Percentiles rank a stretch among this genome's conserved stretches.
Conservation (phyloP, 1,140 invertebrate species). For the Chlorops oryzae region DNA sequence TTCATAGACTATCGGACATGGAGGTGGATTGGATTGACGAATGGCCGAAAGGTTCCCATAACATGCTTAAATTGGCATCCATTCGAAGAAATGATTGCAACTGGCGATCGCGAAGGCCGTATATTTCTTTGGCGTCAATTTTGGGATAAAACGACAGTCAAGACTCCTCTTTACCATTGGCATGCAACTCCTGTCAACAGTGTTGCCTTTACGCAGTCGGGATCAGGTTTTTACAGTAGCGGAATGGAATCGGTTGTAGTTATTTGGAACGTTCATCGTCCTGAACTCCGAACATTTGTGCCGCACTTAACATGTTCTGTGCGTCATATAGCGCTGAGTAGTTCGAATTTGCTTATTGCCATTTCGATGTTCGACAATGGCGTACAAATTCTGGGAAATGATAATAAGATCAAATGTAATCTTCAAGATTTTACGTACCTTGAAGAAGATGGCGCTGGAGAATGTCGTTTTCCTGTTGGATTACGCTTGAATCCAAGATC, state of each 20-base stretch:
- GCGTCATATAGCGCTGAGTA: conserved; percentile 59
- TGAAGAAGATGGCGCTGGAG: conserved; percentile 45
- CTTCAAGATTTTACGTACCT: conserved; percentile 66
- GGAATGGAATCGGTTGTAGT: conserved; percentile 74
- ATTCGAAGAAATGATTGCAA: conserved; percentile 59
- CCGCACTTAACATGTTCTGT: conserved; percentile 69
- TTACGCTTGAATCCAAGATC: conserved; percentile 62
- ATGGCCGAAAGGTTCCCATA: conserved; percentile 48
- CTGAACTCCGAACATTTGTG: conserved; percentile 57
- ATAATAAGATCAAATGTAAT: conserved; percentile 53
- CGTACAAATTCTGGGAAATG: conserved; percentile 62
- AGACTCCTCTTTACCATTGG: conserved; percentile 64
- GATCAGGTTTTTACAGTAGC: conserved; percentile 65
- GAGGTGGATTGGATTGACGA: conserved; percentile 39
- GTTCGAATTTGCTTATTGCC: conserved; percentile 60
- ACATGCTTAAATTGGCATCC: conserved; percentile 69
- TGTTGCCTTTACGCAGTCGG: conserved; percentile 63
- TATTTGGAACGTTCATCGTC: conserved; percentile 59
- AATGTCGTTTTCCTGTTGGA: conserved; percentile 55
- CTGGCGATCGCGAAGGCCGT: conserved; percentile 63
- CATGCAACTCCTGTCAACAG: conserved; percentile 67
- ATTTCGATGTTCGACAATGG: conserved; percentile 70
- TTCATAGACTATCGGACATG: conserved; percentile 41
- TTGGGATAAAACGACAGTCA: conserved; percentile 17
- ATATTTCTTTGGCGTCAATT: conserved; percentile 62